Percentiles rank a stretch among this genome's conserved stretches.
These are phyloP conservation scores for Hydrocynus forskahlii DNA, from an alignment of 2,797 vertebrate species.

Conservation along the genomic window DNA sequence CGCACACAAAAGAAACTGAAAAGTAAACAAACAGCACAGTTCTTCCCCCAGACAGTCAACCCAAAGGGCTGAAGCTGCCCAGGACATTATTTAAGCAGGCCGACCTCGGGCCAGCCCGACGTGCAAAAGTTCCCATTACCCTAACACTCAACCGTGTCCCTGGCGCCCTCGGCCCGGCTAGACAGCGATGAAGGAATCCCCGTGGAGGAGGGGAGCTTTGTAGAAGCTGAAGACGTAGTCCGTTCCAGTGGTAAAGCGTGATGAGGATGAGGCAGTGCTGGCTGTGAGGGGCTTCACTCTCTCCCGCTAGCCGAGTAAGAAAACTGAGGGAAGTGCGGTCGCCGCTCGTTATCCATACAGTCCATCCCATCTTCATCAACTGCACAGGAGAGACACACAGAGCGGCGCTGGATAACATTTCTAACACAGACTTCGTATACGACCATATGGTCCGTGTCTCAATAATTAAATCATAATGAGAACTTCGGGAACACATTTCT, in stretches of 20 bases:
- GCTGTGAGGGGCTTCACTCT: slow-evolving; percentile 79
- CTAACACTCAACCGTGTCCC: slow-evolving; percentile 62
- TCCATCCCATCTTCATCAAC: slow-evolving; percentile 98
- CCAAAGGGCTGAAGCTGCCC: slow-evolving; percentile 72
- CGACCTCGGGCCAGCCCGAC: slow-evolving; percentile 71
- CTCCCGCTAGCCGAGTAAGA: slow-evolving; percentile 97
- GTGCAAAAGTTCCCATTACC: slow-evolving; percentile 61
- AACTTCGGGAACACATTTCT: slow-evolving; percentile 8
- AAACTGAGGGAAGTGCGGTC: slow-evolving; percentile 97
- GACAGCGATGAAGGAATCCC: slow-evolving; percentile 54
- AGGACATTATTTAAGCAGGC: slow-evolving; percentile 70
- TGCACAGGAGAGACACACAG: slow-evolving; percentile 61
- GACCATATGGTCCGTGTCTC: slow-evolving; percentile 13
- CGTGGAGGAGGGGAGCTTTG: slow-evolving; percentile 54
- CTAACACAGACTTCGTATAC: background rate
- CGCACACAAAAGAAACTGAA: slow-evolving; percentile 18
- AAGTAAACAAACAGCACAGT: slow-evolving; percentile 60
- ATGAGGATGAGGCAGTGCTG: slow-evolving; percentile 77
- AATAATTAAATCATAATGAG: slow-evolving; percentile 1
- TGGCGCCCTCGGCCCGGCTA: slow-evolving; percentile 50
- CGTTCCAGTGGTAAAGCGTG: slow-evolving; percentile 76
- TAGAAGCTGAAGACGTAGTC: slow-evolving; percentile 78
- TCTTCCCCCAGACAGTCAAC: slow-evolving; percentile 67
- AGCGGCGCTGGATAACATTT: background rate
- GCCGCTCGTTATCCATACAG: slow-evolving; percentile 93